A percentile compares a stretch with the other conserved stretches of the same genome.
Conservation (phyloP, 2,888 invertebrate species). For the Masnerella sp. region DNA sequence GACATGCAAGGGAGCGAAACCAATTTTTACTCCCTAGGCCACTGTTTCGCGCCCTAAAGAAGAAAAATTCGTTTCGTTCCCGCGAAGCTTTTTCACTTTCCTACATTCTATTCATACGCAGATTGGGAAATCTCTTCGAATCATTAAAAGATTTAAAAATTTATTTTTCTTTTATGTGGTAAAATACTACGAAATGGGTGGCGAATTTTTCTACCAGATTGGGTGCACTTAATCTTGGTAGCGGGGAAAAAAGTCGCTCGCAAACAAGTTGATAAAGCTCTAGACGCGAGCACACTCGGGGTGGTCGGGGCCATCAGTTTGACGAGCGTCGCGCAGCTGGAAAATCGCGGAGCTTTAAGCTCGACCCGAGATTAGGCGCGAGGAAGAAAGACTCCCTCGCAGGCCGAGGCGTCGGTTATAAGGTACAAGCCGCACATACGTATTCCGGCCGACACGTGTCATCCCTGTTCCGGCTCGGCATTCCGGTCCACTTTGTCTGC, state of each 20-base stretch:
- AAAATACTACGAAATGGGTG: no score
- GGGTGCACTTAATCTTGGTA: constrained; percentile 9
- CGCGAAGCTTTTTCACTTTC: no score
- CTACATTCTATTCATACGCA: no score
- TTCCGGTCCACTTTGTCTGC: constrained; percentile 62
- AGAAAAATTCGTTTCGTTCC: no score
- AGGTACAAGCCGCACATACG: constrained; percentile 62
- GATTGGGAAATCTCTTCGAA: no score
- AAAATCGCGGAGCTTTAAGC: constrained; percentile 64
- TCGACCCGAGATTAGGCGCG: constrained; percentile 45
- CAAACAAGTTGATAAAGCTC: constrained; percentile 42
- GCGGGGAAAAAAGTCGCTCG: constrained; percentile 13
- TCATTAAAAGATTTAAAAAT: no score
- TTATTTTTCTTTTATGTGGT: no score
- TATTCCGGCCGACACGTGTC: constrained; percentile 75
- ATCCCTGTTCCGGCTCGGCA: constrained; percentile 71
- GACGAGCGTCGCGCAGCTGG: constrained; percentile 77
- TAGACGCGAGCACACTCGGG: constrained; percentile 63
- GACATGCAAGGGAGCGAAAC: no score
- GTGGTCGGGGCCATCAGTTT: constrained; percentile 74
- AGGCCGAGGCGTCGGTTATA: constrained; percentile 54
- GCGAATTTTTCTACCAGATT: no score
- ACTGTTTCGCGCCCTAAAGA: no score
- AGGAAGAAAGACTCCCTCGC: constrained; percentile 51
- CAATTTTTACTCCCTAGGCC: no score